phyloP scores from a whole-genome alignment of 2,113 vertebrate species.

The Takifugu bimaculatus region DNA sequence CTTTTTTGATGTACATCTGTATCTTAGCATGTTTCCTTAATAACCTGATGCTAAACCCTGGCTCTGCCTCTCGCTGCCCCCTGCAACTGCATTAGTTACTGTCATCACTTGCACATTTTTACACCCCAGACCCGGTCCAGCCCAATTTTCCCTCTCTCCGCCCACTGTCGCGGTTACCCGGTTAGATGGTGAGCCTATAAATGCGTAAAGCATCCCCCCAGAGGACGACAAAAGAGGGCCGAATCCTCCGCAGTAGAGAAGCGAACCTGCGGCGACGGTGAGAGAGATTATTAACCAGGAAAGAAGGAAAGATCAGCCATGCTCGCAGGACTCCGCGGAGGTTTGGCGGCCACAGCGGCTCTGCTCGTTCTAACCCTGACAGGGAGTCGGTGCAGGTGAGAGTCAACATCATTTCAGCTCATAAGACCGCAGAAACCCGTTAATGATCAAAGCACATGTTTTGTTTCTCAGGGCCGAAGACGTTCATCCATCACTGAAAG shows the following conservation, averaged over 20 bases:
- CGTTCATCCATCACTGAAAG: constrained; percentile 35
- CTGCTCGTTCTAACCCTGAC: constrained; percentile 50
- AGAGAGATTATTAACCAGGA: constrained; percentile 30
- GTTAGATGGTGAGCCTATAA: constrained; percentile 28
- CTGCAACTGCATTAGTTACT: constrained; percentile 12
- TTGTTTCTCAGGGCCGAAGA: constrained; percentile 41
- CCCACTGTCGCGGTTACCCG: constrained; percentile 47
- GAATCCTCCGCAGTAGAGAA: neutral
- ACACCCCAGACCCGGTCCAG: neutral
- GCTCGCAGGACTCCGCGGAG: constrained; percentile 31
- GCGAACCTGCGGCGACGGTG: too few species aligned
- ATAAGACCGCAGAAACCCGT: neutral
- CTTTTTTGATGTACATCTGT: too few species aligned
- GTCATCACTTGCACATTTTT: constrained; percentile 6
- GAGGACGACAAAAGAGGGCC: constrained; percentile 3
- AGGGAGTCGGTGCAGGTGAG: constrained; percentile 57
- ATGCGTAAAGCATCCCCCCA: constrained; percentile 4
- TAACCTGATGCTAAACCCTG: constrained; percentile 8
- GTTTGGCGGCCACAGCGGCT: constrained; percentile 41
- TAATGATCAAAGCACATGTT: neutral
- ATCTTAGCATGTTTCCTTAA: constrained; percentile 2
- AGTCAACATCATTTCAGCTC: constrained; percentile 5
- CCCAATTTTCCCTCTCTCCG: constrained; percentile 28
- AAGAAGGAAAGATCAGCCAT: constrained; percentile 49
- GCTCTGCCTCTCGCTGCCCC: constrained; percentile 25